phyloP scores from a whole-genome alignment of 2,797 vertebrate genomes.

The Melanotaenia parkinsoni region DNA sequence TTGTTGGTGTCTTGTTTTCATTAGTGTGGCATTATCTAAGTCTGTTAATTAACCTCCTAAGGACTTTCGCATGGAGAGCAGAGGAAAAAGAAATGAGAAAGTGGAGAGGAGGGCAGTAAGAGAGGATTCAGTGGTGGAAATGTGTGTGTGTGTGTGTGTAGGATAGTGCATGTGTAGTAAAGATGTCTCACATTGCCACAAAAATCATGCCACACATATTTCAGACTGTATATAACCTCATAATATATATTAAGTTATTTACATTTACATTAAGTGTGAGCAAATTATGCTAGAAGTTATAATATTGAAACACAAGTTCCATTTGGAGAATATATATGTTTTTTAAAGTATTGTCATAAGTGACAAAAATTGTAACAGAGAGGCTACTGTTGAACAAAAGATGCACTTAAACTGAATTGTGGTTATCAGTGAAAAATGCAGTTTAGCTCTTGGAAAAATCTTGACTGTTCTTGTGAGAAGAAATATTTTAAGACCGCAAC shows the following conservation, averaged over 20 bases:
- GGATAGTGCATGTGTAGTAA: conserved; percentile 23
- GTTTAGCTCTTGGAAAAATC: conserved; percentile 37
- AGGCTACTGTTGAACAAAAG: too few species aligned
- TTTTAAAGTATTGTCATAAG: neutral
- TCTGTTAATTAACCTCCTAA: conserved; percentile 86
- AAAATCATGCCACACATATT: conserved; percentile 38
- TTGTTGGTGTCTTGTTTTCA: conserved; percentile 75
- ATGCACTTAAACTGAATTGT: conserved; percentile 22
- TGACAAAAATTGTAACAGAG: neutral
- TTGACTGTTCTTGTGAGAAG: conserved; percentile 51
- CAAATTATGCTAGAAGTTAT: too few species aligned
- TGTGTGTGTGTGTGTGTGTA: conserved; percentile 40
- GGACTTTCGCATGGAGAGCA: conserved; percentile 80
- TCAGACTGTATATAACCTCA: neutral
- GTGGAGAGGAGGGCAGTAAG: conserved; percentile 60
- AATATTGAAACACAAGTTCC: too few species aligned
- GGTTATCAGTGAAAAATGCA: conserved; percentile 50
- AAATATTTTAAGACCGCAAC: conserved; percentile 70
- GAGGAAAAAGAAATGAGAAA: conserved; percentile 57
- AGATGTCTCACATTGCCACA: conserved; percentile 30
- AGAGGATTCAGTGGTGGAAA: conserved; percentile 50
- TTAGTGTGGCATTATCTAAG: conserved; percentile 84
- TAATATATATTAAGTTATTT: too few species aligned
- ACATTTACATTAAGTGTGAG: too few species aligned
- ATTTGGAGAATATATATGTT: neutral